phyloP scores from a whole-genome alignment of 2,888 invertebrate species.

The Alcis repandata region DNA sequence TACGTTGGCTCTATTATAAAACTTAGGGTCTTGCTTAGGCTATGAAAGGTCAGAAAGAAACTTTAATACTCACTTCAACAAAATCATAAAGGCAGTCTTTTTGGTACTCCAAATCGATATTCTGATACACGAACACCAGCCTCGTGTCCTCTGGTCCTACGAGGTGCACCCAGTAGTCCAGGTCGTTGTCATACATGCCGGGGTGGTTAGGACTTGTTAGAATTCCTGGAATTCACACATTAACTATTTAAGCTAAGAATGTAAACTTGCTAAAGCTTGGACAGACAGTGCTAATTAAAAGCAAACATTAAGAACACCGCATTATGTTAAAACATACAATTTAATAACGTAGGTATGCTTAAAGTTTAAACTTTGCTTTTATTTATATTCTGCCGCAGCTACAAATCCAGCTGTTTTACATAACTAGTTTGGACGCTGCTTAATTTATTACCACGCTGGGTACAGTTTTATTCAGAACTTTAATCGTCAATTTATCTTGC shows the following conservation, averaged over 20 bases:
- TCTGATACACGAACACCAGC: slow-evolving; percentile 89
- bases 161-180: slow-evolving; percentile 90
- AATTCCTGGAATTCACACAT: slow-evolving; percentile 76
- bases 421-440: background rate
- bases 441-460: slow-evolving; percentile 27
- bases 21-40: too few species aligned
- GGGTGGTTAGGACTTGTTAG: slow-evolving; percentile 91
- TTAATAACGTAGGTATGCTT: background rate
- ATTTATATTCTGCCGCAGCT: background rate
- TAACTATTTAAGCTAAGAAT: background rate
- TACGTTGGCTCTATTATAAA: too few species aligned
- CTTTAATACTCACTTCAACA: slow-evolving; percentile 85
- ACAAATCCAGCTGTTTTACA: background rate
- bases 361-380: background rate
- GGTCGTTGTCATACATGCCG: slow-evolving; percentile 89
- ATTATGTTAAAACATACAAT: background rate
- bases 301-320: slow-evolving; percentile 4
- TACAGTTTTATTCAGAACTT: too few species aligned
- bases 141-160: slow-evolving; percentile 89
- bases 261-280: background rate
- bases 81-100: slow-evolving; percentile 93
- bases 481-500: slow-evolving; percentile 9
- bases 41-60: too few species aligned
- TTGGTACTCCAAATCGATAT: slow-evolving; percentile 91
- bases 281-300: slow-evolving; percentile 5